phyloP scores from a whole-genome alignment of 1,140 invertebrate species.

The Eubasilissa regina region DNA sequence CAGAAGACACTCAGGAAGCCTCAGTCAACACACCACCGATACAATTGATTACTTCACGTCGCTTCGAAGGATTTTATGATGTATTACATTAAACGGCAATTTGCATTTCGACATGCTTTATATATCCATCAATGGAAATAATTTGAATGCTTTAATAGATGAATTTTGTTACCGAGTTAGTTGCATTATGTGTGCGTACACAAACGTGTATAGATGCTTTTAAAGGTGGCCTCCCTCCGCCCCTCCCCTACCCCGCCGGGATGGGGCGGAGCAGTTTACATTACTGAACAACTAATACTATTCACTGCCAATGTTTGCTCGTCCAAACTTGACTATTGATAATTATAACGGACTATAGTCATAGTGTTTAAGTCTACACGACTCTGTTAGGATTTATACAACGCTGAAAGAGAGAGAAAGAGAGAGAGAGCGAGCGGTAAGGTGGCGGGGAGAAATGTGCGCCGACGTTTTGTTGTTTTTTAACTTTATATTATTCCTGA shows the following conservation, averaged over 20 bases:
- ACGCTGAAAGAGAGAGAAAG: slow-evolving; percentile 2
- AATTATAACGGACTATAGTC: slow-evolving; percentile 30
- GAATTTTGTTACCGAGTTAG: slow-evolving; percentile 41
- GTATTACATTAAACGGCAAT: slow-evolving; percentile 30
- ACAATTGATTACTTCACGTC: slow-evolving; percentile 41
- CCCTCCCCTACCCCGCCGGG: not conserved
- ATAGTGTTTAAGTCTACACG: slow-evolving; percentile 42
- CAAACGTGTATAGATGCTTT: slow-evolving; percentile 7
- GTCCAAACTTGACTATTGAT: slow-evolving; percentile 40
- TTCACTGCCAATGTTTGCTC: slow-evolving; percentile 60
- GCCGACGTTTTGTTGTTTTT: slow-evolving; percentile 31
- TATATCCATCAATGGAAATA: slow-evolving; percentile 31
- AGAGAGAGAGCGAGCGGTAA: not conserved
- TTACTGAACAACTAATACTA: not conserved
- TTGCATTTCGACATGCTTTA: slow-evolving; percentile 39
- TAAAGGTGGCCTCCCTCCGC: slow-evolving; percentile 21
- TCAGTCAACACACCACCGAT: slow-evolving; percentile 12
- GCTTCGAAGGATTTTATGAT: slow-evolving; percentile 36
- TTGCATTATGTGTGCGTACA: not conserved
- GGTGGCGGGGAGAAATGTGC: not conserved
- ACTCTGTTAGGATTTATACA: slow-evolving; percentile 37
- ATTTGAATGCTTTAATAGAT: slow-evolving; percentile 49
- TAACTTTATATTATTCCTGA: slow-evolving; percentile 42
- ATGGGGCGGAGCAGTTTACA: not conserved
- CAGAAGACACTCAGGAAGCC: slow-evolving; percentile 6